phyloP scores from a whole-genome alignment of 2,888 invertebrate species.

The Hoplodrina ambigua region DNA sequence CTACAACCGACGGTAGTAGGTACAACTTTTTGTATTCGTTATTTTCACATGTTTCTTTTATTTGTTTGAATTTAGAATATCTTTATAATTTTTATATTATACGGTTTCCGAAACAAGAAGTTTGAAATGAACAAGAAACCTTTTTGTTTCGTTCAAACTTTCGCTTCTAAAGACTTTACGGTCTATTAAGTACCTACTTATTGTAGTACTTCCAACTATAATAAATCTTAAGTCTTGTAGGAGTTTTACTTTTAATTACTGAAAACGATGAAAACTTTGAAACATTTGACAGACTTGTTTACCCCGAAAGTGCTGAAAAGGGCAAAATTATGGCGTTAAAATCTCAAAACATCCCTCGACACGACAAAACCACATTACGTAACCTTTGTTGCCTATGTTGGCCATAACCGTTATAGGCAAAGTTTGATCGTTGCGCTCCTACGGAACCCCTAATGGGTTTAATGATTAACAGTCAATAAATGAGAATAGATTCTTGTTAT shows the following conservation, averaged over 20 bases:
- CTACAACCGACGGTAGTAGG: too few species aligned
- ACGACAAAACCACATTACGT: slow-evolving; percentile 74
- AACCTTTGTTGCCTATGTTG: slow-evolving; percentile 68
- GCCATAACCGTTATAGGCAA: slow-evolving; percentile 75
- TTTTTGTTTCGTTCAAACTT: slow-evolving; percentile 23
- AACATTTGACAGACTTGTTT: slow-evolving; percentile 35
- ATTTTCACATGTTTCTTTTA: neutral
- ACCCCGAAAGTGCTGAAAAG: slow-evolving; percentile 49
- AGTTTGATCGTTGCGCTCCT: slow-evolving; percentile 75
- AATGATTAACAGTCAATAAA: slow-evolving; percentile 80
- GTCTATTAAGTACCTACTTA: slow-evolving; percentile 2
- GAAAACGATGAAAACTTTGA: slow-evolving; percentile 2
- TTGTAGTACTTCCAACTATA: slow-evolving; percentile 23
- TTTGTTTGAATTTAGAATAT: neutral
- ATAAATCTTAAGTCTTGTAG: slow-evolving; percentile 27
- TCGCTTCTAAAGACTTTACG: slow-evolving; percentile 12
- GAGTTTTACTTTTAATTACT: slow-evolving; percentile 14
- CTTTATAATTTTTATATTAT: neutral
- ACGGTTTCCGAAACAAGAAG: neutral
- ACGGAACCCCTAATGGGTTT: slow-evolving; percentile 66
- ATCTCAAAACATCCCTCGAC: slow-evolving; percentile 67
- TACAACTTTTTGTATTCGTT: too few species aligned
- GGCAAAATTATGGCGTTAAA: slow-evolving; percentile 48
- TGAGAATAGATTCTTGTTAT: slow-evolving; percentile 69
- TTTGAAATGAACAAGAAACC: slow-evolving; percentile 3